Conservation (phyloP, 92 coral and sea anemone genomes). For the Pocillopora grandis region DNA sequence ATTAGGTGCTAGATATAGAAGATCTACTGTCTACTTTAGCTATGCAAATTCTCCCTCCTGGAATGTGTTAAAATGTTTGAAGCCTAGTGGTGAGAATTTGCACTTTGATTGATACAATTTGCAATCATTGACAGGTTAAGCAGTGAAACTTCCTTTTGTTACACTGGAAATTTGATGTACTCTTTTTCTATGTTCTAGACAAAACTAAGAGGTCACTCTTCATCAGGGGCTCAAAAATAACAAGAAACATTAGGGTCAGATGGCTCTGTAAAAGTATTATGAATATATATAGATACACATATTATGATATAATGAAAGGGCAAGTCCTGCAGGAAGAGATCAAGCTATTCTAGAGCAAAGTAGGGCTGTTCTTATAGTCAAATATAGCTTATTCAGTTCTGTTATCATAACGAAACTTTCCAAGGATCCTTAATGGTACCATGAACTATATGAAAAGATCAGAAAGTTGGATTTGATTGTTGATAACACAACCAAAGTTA, state of each 20-base stretch:
- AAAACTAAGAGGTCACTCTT: slow-evolving; percentile 45
- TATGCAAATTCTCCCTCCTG: background rate
- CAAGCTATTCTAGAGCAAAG: background rate
- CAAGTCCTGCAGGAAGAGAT: slow-evolving; percentile 10
- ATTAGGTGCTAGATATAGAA: too few species aligned
- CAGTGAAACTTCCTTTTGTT: background rate
- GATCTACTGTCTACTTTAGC: background rate
- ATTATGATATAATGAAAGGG: slow-evolving; percentile 13
- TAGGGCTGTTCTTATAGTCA: background rate
- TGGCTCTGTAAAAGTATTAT: background rate
- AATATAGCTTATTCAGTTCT: background rate
- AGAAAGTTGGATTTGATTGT: too few species aligned
- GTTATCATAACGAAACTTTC: background rate
- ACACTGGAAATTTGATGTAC: background rate
- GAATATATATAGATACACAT: background rate
- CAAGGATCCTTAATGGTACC: background rate
- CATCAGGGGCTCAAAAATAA: slow-evolving; percentile 40
- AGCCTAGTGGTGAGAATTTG: background rate
- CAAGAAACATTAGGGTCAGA: slow-evolving; percentile 4
- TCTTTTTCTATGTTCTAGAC: slow-evolving; percentile 32
- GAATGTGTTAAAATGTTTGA: background rate
- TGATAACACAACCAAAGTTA: too few species aligned
- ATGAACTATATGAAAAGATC: too few species aligned
- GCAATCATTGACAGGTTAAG: background rate
- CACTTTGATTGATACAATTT: background rate